These are phyloP conservation scores for Xenentodon cancila DNA, from an alignment of 2,797 vertebrate genomes.

Conservation along the genomic window DNA sequence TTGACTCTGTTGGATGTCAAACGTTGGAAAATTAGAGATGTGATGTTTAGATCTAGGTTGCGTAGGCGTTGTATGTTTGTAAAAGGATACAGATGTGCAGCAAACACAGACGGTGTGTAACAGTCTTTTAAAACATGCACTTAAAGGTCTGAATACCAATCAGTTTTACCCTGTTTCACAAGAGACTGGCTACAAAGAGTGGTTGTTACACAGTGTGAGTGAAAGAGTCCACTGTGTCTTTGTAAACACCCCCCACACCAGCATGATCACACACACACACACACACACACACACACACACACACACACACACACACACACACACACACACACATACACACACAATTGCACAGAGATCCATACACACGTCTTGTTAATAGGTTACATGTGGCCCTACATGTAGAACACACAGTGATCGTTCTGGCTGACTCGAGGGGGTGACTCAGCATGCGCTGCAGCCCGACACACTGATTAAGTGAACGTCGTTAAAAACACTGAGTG, in stretches of 20 bases:
- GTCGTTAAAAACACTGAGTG: neutral
- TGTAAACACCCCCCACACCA: conserved; percentile 38
- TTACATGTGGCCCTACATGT: conserved; percentile 55
- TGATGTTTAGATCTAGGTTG: neutral
- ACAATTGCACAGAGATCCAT: neutral
- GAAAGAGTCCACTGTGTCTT: conserved; percentile 75
- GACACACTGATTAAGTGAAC: conserved; percentile 44
- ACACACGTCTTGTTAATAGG: conserved; percentile 47
- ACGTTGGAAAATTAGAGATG: neutral
- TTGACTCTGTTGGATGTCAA: neutral
- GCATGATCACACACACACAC: conserved; percentile 1
- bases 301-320: neutral
- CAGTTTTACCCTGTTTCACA: conserved; percentile 50
- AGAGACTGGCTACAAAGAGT: conserved; percentile 70
- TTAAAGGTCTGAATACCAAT: conserved; percentile 69
- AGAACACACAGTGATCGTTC: conserved; percentile 39
- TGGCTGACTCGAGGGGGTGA: conserved; percentile 36
- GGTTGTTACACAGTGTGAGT: conserved; percentile 69
- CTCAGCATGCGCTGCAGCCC: conserved; percentile 42
- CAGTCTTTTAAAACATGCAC: conserved; percentile 24
- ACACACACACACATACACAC: conserved; percentile 19
- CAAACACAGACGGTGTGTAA: conserved; percentile 14
- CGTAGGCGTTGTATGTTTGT: neutral
- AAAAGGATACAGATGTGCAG: neutral
- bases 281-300: conserved; percentile 7